phyloP scores from a whole-genome alignment of 2,797 vertebrate species.

The Pipistrellus pygmaeus region DNA sequence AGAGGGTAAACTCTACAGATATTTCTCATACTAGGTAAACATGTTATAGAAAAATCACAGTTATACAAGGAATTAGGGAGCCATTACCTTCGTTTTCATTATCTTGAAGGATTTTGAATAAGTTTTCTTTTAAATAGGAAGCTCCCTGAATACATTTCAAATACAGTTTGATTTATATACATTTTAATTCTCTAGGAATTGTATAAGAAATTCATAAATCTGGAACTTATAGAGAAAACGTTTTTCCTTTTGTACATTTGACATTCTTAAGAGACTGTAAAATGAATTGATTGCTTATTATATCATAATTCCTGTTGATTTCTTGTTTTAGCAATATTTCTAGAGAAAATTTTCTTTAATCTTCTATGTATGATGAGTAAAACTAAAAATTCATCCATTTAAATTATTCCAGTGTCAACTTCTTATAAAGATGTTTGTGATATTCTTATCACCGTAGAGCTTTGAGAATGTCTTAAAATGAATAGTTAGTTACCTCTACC shows the following conservation, averaged over 20 bases:
- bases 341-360: not conserved
- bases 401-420: not conserved
- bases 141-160: not conserved
- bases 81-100: constrained; percentile 4
- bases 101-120: constrained; percentile 49
- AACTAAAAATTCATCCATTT: constrained; percentile 38
- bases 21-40: constrained; percentile 17
- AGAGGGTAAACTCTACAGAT: not conserved
- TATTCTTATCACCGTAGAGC: not conserved
- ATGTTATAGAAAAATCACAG: not conserved
- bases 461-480: not conserved
- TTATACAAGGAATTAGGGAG: constrained; percentile 20
- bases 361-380: not conserved
- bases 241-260: constrained; percentile 22
- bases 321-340: constrained; percentile 41
- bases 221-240: not conserved
- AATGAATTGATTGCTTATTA: constrained; percentile 9
- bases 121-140: not conserved
- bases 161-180: not conserved
- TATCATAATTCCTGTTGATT: not conserved
- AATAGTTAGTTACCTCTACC: not conserved
- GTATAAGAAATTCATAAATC: constrained; percentile 3
- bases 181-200: constrained; percentile 25
- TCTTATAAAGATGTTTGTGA: constrained; percentile 12
- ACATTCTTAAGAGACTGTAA: constrained; percentile 22